These are phyloP conservation scores for Micromussa lordhowensis DNA, from an alignment of 92 coral and sea anemone species.

Conservation along the genomic window DNA sequence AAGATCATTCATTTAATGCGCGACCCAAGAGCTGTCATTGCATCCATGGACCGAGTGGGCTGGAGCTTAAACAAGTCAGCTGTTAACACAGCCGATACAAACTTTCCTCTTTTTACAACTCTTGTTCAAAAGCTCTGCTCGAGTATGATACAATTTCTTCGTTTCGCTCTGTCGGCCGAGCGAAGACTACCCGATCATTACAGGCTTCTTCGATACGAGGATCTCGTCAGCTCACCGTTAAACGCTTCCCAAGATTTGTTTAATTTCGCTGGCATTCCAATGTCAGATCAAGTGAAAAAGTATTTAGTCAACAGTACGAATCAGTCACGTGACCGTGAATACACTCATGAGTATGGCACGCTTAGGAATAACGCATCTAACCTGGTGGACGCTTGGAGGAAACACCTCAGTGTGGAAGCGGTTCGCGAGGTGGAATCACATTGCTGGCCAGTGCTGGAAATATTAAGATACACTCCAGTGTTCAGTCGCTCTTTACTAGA, in stretches of 20 bases:
- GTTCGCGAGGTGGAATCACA: conserved; percentile 67
- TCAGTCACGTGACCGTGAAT: background rate
- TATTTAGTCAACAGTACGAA: conserved; percentile 55
- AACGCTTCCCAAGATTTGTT: conserved; percentile 59
- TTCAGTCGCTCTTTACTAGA: conserved; percentile 11
- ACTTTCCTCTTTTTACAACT: conserved; percentile 23
- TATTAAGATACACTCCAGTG: conserved; percentile 53
- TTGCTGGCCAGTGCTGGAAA: conserved; percentile 74
- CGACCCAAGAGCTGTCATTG: conserved; percentile 89
- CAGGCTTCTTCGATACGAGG: conserved; percentile 79
- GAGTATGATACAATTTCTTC: conserved; percentile 60
- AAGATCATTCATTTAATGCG: conserved; percentile 88
- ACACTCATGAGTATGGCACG: conserved; percentile 52
- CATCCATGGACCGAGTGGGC: conserved; percentile 83
- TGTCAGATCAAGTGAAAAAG: conserved; percentile 44
- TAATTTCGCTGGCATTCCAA: conserved; percentile 65
- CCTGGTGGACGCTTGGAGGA: conserved; percentile 75
- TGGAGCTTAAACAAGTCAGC: conserved; percentile 70
- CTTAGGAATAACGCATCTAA: conserved; percentile 59
- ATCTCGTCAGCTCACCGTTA: conserved; percentile 55
- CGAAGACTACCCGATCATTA: conserved; percentile 46
- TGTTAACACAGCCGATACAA: conserved; percentile 8
- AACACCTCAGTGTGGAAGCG: conserved; percentile 36
- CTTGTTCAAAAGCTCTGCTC: conserved; percentile 72
- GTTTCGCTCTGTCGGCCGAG: conserved; percentile 71